Evolutionary conservation across 1,140 invertebrate species (phyloP).

Genomic region (Rhagoletis pomonella): DNA sequence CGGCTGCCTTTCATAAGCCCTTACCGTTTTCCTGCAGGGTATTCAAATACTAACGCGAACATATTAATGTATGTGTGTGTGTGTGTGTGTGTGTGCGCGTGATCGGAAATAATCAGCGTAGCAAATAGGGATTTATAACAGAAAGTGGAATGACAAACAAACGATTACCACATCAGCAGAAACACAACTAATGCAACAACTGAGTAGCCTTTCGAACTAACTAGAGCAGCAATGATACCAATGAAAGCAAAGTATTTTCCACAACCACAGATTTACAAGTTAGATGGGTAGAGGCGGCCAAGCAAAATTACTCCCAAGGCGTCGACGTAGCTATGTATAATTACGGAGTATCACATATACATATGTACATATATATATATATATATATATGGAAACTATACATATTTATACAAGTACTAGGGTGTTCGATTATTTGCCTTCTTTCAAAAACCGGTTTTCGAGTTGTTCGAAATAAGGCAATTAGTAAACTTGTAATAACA

Average conservation of each 20-base stretch:
- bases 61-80: background rate
- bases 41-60: too few relatives aligned
- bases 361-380: too few relatives aligned
- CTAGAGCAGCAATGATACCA: background rate
- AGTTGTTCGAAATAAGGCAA: too few relatives aligned
- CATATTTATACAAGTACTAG: too few relatives aligned
- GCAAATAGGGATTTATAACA: constrained; percentile 45
- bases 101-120: constrained; percentile 49
- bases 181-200: background rate
- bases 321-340: background rate
- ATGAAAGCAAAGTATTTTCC: background rate
- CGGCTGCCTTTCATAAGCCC: too few relatives aligned
- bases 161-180: constrained; percentile 37
- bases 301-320: background rate
- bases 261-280: background rate
- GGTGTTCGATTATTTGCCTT: too few relatives aligned
- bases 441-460: too few relatives aligned
- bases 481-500: too few relatives aligned
- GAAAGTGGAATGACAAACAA: constrained; percentile 46
- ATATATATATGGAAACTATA: too few relatives aligned
- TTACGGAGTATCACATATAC: too few relatives aligned
- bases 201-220: background rate
- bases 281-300: background rate
- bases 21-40: too few relatives aligned
- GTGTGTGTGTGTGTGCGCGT: background rate